phyloP scores from a whole-genome alignment of 2,797 vertebrate species.

The Melanotaenia pygmaea region DNA sequence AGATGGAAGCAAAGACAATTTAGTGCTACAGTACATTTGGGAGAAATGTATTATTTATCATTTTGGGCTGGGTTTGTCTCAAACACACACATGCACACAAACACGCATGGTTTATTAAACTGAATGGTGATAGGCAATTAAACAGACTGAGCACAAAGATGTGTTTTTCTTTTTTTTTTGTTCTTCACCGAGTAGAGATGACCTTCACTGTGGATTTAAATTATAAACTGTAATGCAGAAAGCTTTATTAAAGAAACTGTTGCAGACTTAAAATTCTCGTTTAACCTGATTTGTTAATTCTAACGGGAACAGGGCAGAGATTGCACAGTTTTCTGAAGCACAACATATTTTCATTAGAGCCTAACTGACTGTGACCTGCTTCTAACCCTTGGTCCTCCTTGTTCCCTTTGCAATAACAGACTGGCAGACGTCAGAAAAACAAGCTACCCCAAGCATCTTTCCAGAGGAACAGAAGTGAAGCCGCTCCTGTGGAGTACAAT shows the following conservation, averaged over 20 bases:
- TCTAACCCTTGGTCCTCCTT: conserved; percentile 61
- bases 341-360: conserved; percentile 45
- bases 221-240: conserved; percentile 20
- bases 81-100: conserved; percentile 18
- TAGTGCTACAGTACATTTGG: conserved; percentile 56
- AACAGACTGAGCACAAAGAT: conserved; percentile 34
- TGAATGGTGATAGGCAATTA: conserved; percentile 38
- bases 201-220: conserved; percentile 24
- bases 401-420: conserved; percentile 67
- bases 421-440: conserved; percentile 55
- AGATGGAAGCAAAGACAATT: conserved; percentile 52
- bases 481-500: conserved; percentile 72
- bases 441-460: conserved; percentile 50
- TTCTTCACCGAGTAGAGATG: conserved; percentile 25
- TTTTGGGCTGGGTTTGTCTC: conserved; percentile 36
- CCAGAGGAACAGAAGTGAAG: conserved; percentile 53
- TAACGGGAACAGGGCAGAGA: conserved; percentile 42
- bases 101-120: conserved; percentile 22
- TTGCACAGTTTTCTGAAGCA: conserved; percentile 8
- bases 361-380: conserved; percentile 28
- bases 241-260: not conserved
- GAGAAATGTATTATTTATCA: conserved; percentile 68
- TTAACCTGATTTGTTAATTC: conserved; percentile 24
- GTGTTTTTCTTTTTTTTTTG: conserved; percentile 8
- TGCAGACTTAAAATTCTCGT: conserved; percentile 13